Conservation (phyloP, 2,888 invertebrate genomes). For the Fissipunctia ypsillon region DNA sequence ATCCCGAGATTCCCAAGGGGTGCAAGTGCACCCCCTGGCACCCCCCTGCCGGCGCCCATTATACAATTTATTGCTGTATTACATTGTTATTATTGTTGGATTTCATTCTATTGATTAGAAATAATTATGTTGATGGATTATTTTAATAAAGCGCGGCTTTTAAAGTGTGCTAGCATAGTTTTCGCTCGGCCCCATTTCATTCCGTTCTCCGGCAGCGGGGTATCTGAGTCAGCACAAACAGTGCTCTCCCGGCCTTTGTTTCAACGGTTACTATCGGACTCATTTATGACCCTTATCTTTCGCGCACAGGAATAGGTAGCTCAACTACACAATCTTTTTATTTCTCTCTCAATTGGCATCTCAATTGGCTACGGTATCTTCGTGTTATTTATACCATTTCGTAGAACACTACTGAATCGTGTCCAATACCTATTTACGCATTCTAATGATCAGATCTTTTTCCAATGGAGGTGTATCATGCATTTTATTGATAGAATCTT, state of each 20-base stretch:
- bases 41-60: no score
- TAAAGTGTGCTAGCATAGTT: conserved; percentile 71
- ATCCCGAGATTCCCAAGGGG: no score
- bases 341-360: conserved; percentile 53
- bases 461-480: conserved; percentile 31
- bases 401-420: conserved; percentile 48
- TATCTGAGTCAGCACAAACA: conserved; percentile 80
- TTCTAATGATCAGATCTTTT: conserved; percentile 37
- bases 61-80: conserved; percentile 25
- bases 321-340: conserved; percentile 58
- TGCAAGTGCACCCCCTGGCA: no score
- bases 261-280: conserved; percentile 69
- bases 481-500: conserved; percentile 6
- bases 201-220: conserved; percentile 63
- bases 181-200: conserved; percentile 69
- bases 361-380: conserved; percentile 36
- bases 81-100: not conserved
- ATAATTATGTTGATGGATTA: conserved; percentile 33
- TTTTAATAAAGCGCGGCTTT: conserved; percentile 61
- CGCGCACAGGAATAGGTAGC: conserved; percentile 65
- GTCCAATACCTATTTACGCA: conserved; percentile 37
- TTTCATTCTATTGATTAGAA: not conserved
- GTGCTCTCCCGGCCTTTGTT: conserved; percentile 74
- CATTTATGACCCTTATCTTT: conserved; percentile 73
- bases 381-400: conserved; percentile 51